A percentile compares a stretch with the other conserved stretches of the same genome.
Conservation (phyloP, 2,113 vertebrate genomes). For the Mormoops blainvillei region DNA sequence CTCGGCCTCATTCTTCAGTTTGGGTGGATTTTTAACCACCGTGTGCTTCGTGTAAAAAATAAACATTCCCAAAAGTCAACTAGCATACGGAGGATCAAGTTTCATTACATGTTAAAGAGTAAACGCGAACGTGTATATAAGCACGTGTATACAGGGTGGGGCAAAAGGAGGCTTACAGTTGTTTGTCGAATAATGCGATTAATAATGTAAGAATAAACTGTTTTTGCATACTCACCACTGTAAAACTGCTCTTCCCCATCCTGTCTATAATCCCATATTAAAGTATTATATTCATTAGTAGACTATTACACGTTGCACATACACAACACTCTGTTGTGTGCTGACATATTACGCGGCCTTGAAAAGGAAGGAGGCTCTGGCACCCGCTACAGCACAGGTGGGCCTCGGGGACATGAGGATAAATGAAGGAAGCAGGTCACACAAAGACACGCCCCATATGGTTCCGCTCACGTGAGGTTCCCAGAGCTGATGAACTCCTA, state of each 20-base stretch:
- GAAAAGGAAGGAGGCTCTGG: neutral
- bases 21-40: slow-evolving; percentile 45
- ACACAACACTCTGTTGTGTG: fast-evolving
- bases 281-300: neutral
- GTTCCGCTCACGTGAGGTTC: neutral
- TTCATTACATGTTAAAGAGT: neutral
- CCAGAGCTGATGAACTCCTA: neutral
- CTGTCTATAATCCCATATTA: no score
- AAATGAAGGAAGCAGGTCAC: neutral
- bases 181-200: neutral
- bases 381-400: neutral
- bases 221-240: neutral
- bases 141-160: neutral
- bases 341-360: neutral
- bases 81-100: neutral
- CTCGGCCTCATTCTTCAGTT: neutral
- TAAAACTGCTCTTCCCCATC: neutral
- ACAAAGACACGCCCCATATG: neutral
- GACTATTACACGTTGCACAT: no score
- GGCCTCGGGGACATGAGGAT: no score
- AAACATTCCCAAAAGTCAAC: neutral
- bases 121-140: neutral
- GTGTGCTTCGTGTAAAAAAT: neutral
- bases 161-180: neutral
- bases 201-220: neutral